Percentiles rank a stretch among this genome's conserved stretches.
These are phyloP conservation scores for Eupithecia subfuscata DNA, from an alignment of 2,888 invertebrate species.

Conservation along the genomic window DNA sequence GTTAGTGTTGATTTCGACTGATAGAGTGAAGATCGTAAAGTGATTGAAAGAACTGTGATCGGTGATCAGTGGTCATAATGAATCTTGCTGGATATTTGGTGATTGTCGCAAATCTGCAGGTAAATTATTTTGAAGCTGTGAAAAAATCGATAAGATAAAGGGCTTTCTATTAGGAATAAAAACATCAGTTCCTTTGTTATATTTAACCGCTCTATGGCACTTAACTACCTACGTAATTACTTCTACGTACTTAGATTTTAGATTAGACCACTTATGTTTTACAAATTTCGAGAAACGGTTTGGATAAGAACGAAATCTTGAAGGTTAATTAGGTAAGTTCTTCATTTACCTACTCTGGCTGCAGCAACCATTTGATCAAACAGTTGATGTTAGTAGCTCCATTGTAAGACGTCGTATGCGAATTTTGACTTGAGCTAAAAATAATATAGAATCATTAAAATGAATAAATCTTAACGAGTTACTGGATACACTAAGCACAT, in stretches of 20 bases:
- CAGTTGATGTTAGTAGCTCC: not conserved
- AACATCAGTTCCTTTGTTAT: not conserved
- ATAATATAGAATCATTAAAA: not conserved
- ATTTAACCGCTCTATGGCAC: not conserved
- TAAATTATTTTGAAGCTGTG: conserved; percentile 33
- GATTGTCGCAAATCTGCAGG: conserved; percentile 56
- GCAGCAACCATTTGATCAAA: conserved; percentile 22
- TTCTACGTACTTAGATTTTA: not conserved
- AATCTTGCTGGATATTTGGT: conserved; percentile 55
- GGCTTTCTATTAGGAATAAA: not conserved
- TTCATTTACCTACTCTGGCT: not conserved
- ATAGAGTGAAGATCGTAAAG: not conserved
- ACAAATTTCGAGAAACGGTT: not conserved
- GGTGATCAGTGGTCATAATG: conserved; percentile 44
- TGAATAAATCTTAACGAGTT: not conserved
- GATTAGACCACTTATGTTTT: not conserved
- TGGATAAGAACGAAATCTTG: not conserved
- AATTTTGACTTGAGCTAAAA: too few relatives aligned
- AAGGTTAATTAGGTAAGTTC: not conserved
- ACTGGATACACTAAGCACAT: not conserved
- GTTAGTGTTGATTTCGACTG: not conserved
- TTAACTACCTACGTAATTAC: not conserved
- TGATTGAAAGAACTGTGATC: not conserved
- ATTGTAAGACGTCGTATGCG: too few relatives aligned
- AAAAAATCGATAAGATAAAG: not conserved